Evolutionary conservation across 2,888 invertebrate genomes (phyloP).

Genomic region (Halictus ligatus): DNA sequence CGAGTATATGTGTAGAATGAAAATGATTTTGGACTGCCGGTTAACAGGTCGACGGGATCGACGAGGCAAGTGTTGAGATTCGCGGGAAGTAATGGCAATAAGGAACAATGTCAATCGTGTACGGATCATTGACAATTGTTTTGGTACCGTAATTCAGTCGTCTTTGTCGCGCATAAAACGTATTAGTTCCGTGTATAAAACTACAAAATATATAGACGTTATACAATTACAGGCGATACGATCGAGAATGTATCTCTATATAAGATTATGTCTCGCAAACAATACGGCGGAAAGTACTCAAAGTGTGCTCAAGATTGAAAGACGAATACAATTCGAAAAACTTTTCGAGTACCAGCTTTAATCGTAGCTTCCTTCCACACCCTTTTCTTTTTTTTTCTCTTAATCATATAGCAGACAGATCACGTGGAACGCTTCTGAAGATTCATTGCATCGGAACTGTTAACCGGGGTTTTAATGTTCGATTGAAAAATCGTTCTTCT

Average conservation of each 20-base stretch:
- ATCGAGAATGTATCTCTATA: conserved; percentile 55
- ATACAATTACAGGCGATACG: conserved; percentile 48
- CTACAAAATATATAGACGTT: conserved; percentile 61
- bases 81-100: conserved; percentile 39
- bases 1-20: background rate
- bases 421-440: conserved; percentile 18
- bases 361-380: background rate
- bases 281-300: conserved; percentile 36
- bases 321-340: conserved; percentile 10
- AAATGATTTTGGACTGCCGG: background rate
- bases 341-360: conserved; percentile 13
- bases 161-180: conserved; percentile 43
- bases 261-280: conserved; percentile 46
- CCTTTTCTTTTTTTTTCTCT: background rate
- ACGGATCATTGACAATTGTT: conserved; percentile 35
- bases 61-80: conserved; percentile 15
- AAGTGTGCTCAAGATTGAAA: conserved; percentile 59
- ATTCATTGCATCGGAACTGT: background rate
- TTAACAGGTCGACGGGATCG: conserved; percentile 2
- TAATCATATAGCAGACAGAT: background rate
- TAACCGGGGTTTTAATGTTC: background rate
- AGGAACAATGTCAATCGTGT: conserved; percentile 57
- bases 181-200: conserved; percentile 57
- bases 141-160: conserved; percentile 26
- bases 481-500: background rate